Conservation (phyloP, 2,113 vertebrate species). For the Corythoichthys haematopterus region DNA sequence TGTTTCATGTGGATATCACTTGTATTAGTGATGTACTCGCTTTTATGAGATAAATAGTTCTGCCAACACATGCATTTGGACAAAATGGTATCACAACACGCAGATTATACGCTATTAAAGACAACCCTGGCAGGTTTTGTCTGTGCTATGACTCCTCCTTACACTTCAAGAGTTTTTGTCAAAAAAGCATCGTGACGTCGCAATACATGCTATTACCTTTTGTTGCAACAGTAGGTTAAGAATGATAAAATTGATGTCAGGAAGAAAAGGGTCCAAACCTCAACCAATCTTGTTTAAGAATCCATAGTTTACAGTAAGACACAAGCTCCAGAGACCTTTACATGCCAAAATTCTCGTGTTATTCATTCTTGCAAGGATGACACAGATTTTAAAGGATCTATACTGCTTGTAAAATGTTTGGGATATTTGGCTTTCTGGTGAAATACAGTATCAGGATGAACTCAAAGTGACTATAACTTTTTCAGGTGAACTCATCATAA, state of each 20-base stretch:
- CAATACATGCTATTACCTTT: background rate
- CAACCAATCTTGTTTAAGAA: background rate
- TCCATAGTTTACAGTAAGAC: background rate
- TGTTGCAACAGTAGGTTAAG: too few species aligned
- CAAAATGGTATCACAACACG: conserved; percentile 32
- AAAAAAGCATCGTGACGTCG: background rate
- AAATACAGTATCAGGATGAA: background rate
- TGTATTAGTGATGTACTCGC: conserved; percentile 6
- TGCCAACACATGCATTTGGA: conserved; percentile 33
- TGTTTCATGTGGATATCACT: background rate
- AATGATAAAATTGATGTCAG: background rate
- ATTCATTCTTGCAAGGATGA: background rate
- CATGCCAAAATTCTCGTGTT: background rate
- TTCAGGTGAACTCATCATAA: too few species aligned
- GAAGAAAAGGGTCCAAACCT: background rate
- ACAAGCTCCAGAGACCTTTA: background rate
- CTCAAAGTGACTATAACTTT: background rate
- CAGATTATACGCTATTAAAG: conserved; percentile 24
- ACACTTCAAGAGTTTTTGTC: background rate
- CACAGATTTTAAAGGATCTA: background rate
- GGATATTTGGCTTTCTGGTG: background rate
- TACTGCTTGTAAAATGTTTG: background rate
- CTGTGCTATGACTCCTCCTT: background rate
- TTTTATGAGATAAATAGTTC: conserved; percentile 16
- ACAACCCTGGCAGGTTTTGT: background rate